Conservation (phyloP, 2,888 invertebrate species). For the Encarsia formosa region DNA sequence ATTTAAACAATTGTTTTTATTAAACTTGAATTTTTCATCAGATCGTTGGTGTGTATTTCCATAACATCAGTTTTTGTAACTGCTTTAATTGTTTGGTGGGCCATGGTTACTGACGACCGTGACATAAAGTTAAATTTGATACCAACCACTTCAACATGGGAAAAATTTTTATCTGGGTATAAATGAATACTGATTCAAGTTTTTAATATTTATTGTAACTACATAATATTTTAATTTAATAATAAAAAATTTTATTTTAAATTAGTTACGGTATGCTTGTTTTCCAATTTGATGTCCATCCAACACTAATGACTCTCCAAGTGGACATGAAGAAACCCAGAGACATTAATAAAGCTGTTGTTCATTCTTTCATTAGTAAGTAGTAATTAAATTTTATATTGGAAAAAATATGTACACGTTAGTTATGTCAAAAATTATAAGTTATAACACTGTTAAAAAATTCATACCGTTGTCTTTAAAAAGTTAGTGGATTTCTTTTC, state of each 20-base stretch:
- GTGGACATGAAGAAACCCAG: constrained; percentile 82
- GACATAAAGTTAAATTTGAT: constrained; percentile 45
- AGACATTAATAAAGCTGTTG: constrained; percentile 68
- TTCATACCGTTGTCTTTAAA: constrained; percentile 26
- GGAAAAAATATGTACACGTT: too few species aligned
- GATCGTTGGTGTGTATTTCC: constrained; percentile 64
- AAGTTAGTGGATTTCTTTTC: constrained; percentile 63
- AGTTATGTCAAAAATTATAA: too few species aligned
- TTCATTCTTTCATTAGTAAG: constrained; percentile 67
- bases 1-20: too few species aligned
- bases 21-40: constrained; percentile 40
- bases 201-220: too few species aligned
- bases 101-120: constrained; percentile 53
- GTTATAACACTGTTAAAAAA: not conserved
- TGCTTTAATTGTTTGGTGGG: constrained; percentile 64
- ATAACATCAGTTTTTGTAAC: constrained; percentile 62
- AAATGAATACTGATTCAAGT: not conserved
- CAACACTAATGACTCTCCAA: constrained; percentile 82
- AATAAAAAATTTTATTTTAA: constrained; percentile 7
- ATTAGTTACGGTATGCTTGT: constrained; percentile 52
- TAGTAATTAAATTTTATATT: too few species aligned
- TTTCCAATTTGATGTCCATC: constrained; percentile 74
- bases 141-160: constrained; percentile 48
- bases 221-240: constrained; percentile 1
- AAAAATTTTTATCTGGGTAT: constrained; percentile 48